Base-by-base conservation (phyloP, 2,888 invertebrate genomes). In the Cecidostiba fungosa region DNA sequence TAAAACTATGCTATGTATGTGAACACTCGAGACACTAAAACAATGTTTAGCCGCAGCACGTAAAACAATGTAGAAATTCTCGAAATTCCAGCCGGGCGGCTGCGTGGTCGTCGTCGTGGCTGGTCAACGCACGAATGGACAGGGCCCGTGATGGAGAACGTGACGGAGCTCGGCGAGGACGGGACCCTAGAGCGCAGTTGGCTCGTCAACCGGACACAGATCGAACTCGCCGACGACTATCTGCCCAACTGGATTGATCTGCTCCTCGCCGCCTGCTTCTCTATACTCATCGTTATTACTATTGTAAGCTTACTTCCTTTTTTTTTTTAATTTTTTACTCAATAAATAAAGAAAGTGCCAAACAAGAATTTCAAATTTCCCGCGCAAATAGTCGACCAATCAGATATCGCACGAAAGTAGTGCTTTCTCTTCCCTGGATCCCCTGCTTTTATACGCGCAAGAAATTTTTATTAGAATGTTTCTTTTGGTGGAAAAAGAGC, bases 261-360 rank as follows among this genome's bases (percentile, higher is more conserved):
- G 47, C 88, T 92, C 59, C 88, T 93, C 79, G 91, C 92, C 47
- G 90, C 90, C 29, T 89, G 92, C 77, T 93, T 93, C 89, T 92
- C 90, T 85, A 89, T 91, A 78, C 90, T 93, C 87, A 93, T 93
- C 87, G 91, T 93, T 86, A 92, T 93, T 86, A 93, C 93, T 36
- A 93, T 93, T 89, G 93, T 93, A 89, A 93, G 93, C 82, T 54
- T 16, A 3, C 1, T 16, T 69, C 16, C 1, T 29, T 6, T 5
- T 26, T 54, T 26, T n/a, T n/a, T n/a, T n/a, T n/a, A n/a, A n/a
- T n/a, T n/a, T n/a, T n/a, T n/a, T n/a, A n/a, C n/a, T n/a, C n/a
- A n/a, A n/a, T n/a, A n/a, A n/a, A n/a, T n/a, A n/a, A n/a, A n/a
- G n/a, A n/a, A n/a, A n/a, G n/a, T n/a, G n/a, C n/a, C n/a, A n/a